Evolutionary conservation across 2,888 invertebrate species (phyloP).

Genomic region (Idaea dimidiata): DNA sequence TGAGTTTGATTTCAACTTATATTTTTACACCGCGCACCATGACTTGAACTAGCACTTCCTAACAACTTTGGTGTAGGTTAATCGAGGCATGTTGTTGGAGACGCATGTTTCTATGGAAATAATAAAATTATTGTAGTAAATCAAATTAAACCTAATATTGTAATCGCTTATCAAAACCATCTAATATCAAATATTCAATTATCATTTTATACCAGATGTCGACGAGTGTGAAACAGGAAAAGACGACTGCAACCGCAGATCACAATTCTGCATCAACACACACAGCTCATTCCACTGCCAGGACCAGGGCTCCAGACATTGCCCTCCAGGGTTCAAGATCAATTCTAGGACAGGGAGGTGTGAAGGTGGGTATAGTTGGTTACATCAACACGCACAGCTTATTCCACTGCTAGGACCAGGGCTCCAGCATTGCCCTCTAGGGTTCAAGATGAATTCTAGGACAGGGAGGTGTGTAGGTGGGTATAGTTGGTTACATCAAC

Average conservation of each 20-base stretch:
- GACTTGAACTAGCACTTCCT: too few relatives aligned
- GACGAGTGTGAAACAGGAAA: constrained; percentile 84
- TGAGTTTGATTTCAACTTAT: too few relatives aligned
- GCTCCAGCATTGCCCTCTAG: too few relatives aligned
- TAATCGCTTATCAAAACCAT: too few relatives aligned
- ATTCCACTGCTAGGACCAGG: too few relatives aligned
- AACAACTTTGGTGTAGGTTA: too few relatives aligned
- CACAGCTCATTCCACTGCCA: constrained; percentile 85
- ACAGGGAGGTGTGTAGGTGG: constrained; percentile 81
- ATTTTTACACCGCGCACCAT: too few relatives aligned
- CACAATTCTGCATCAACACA: constrained; percentile 86
- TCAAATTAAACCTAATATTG: too few relatives aligned
- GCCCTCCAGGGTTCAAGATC: constrained; percentile 84
- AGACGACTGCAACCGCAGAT: constrained; percentile 83
- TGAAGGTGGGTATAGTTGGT: constrained; percentile 65
- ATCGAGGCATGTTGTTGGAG: too few relatives aligned
- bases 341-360: constrained; percentile 72
- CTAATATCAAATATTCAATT: neutral
- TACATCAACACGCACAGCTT: neutral
- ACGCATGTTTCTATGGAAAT: too few relatives aligned
- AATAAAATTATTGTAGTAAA: too few relatives aligned
- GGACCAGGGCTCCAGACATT: constrained; percentile 80
- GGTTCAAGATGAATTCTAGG: constrained; percentile 37
- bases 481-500: constrained; percentile 69
- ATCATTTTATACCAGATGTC: constrained; percentile 73